Conservation (phyloP, 2,888 invertebrate genomes). For the Malachius bipustulatus region DNA sequence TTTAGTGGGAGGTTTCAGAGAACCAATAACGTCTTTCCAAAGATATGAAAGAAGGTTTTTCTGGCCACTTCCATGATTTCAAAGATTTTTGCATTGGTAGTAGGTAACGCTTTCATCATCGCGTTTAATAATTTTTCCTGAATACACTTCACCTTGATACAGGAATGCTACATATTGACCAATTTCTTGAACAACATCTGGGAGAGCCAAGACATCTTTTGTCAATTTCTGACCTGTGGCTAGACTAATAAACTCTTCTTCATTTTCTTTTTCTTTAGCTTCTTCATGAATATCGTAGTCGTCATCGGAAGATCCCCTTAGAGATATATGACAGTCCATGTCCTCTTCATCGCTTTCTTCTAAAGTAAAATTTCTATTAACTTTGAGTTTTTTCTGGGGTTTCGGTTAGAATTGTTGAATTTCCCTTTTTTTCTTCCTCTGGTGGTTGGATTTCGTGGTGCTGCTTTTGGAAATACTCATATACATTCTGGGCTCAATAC, state of each 20-base stretch:
- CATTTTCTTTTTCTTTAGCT: not conserved
- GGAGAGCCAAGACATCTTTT: not conserved
- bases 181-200: slow-evolving; percentile 2
- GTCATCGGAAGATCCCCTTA: slow-evolving; percentile 2
- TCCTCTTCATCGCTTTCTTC: slow-evolving; percentile 2
- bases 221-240: not conserved
- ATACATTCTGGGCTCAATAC: not conserved
- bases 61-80: too few species aligned
- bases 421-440: slow-evolving; percentile 1
- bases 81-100: too few species aligned
- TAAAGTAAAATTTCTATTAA: not conserved
- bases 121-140: not conserved
- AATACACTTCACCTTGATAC: not conserved
- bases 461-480: not conserved
- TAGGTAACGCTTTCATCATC: slow-evolving; percentile 1
- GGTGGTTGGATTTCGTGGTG: not conserved
- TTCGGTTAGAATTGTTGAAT: slow-evolving; percentile 1
- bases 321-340: not conserved
- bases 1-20: too few species aligned
- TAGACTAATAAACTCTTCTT: slow-evolving; percentile 2
- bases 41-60: too few species aligned
- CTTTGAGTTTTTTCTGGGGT: not conserved
- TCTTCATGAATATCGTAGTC: slow-evolving; percentile 1
- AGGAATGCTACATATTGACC: slow-evolving; percentile 1
- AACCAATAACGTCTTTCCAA: too few species aligned